Percentiles rank a stretch among this genome's conserved stretches.
Evolutionary conservation across 2,888 invertebrate genomes (phyloP).

Genomic region (Nemotelus pantherinus): DNA sequence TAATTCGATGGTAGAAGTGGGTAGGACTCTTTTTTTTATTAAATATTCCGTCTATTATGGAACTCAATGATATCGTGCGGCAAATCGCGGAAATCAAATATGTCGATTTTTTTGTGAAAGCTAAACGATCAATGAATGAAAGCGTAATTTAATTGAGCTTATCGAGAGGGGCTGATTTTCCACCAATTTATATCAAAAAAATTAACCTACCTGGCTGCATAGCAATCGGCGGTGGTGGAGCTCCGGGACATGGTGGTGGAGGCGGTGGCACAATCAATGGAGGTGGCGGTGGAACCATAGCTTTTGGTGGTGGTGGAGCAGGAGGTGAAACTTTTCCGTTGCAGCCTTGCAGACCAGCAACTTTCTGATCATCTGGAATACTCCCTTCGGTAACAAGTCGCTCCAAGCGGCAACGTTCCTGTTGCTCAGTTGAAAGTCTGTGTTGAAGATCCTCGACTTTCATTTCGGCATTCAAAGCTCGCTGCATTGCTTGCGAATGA

Average conservation of each 20-base stretch:
- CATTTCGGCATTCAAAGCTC: constrained; percentile 69
- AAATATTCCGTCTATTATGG: no score
- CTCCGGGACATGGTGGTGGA: constrained; percentile 67
- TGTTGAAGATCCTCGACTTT: constrained; percentile 72
- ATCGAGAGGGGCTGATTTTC: no score
- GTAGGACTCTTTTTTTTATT: no score
- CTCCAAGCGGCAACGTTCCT: constrained; percentile 84
- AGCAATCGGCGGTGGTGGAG: constrained; percentile 59
- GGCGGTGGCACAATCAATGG: constrained; percentile 66
- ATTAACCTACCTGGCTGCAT: constrained; percentile 59
- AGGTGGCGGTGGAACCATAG: constrained; percentile 60
- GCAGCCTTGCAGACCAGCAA: constrained; percentile 62
- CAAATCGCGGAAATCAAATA: no score
- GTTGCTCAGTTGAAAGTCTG: constrained; percentile 78
- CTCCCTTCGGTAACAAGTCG: constrained; percentile 89
- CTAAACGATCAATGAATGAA: no score
- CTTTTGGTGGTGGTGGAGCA: constrained; percentile 60
- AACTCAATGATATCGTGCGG: no score
- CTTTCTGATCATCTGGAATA: constrained; percentile 93
- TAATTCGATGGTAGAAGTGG: no score
- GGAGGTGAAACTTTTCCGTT: constrained; percentile 68
- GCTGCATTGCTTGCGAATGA: constrained; percentile 86
- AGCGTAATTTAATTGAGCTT: no score
- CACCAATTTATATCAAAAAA: no score
- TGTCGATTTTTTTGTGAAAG: no score